phyloP scores from a whole-genome alignment of 2,888 invertebrate genomes.

The Drosophila siamana region DNA sequence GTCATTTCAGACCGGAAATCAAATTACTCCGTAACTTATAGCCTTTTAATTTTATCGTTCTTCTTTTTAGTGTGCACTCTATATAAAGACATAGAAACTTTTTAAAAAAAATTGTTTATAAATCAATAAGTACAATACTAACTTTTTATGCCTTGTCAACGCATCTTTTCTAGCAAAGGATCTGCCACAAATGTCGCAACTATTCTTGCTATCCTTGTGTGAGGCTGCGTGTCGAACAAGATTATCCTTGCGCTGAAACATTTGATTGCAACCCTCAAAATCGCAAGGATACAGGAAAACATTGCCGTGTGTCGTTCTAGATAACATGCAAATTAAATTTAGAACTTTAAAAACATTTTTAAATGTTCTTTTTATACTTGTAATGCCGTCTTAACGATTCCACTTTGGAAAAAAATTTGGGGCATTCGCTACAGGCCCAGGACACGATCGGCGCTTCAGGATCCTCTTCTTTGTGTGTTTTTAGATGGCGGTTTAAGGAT shows the following conservation, averaged over 20 bases:
- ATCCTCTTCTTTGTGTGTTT: slow-evolving; percentile 30
- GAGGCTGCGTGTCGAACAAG: slow-evolving; percentile 43
- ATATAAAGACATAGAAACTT: neutral
- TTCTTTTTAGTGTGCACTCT: slow-evolving; percentile 29
- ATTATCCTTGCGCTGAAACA: slow-evolving; percentile 59
- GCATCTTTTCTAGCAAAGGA: slow-evolving; percentile 52
- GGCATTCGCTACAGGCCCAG: slow-evolving; percentile 40
- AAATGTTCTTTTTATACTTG: slow-evolving; percentile 23
- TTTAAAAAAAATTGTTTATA: neutral
- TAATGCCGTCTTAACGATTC: slow-evolving; percentile 47
- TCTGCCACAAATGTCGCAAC: slow-evolving; percentile 46
- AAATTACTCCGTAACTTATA: neutral
- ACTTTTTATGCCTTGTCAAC: slow-evolving; percentile 43
- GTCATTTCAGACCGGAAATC: neutral
- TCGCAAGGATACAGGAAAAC: slow-evolving; percentile 33
- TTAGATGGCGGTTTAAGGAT: slow-evolving; percentile 37
- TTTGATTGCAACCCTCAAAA: slow-evolving; percentile 46
- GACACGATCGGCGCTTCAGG: slow-evolving; percentile 17
- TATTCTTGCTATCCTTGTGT: slow-evolving; percentile 33
- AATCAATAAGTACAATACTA: neutral
- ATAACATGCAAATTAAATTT: neutral
- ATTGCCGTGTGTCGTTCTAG: slow-evolving; percentile 47
- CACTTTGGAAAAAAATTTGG: slow-evolving; percentile 36
- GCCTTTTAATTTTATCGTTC: slow-evolving; percentile 14
- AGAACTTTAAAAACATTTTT: neutral